These are phyloP conservation scores for Physella acuta DNA, from an alignment of 1,140 invertebrate genomes.

Conservation along the genomic window DNA sequence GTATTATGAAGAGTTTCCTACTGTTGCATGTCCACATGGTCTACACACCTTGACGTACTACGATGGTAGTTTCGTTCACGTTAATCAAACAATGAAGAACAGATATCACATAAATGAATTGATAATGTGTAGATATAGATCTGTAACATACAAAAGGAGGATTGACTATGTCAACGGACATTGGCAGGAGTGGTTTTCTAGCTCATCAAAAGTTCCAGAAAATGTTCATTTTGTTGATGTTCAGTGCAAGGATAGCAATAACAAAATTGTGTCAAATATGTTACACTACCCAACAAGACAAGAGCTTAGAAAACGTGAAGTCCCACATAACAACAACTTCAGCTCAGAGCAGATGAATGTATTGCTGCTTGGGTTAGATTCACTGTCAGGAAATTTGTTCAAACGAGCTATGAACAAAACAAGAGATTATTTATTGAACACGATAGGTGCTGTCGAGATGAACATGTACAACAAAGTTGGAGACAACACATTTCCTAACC, in stretches of 20 bases:
- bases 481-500: conserved; percentile 12
- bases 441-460: background rate
- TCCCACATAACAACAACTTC: background rate
- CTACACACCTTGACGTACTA: background rate
- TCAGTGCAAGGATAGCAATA: background rate
- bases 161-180: background rate
- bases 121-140: background rate
- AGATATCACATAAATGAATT: background rate
- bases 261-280: background rate
- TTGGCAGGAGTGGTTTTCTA: background rate
- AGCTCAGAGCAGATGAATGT: conserved; percentile 2
- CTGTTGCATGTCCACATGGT: background rate
- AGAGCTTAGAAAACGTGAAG: background rate
- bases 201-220: background rate
- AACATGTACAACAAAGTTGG: conserved; percentile 18
- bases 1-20: background rate
- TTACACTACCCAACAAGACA: background rate
- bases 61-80: background rate
- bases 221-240: background rate
- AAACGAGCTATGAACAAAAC: conserved; percentile 14
- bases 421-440: background rate
- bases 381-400: conserved; percentile 1
- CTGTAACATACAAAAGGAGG: background rate
- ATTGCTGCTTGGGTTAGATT: conserved; percentile 13
- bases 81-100: background rate